Conservation (phyloP, 2,888 invertebrate genomes). For the Lepidocyrtoides sp. region DNA sequence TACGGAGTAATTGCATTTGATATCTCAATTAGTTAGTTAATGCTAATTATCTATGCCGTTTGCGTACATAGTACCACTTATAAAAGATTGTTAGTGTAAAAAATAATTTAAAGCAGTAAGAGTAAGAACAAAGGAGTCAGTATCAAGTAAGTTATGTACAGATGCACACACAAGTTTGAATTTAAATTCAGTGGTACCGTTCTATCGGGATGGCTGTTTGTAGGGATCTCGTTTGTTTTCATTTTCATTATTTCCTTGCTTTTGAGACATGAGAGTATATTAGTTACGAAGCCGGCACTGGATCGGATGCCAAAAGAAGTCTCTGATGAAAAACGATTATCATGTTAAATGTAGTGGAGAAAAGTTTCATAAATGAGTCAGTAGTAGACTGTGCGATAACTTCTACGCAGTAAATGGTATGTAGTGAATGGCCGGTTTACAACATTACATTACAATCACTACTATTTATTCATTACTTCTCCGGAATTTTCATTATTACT, state of each 20-base stretch:
- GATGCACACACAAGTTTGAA: too few relatives aligned
- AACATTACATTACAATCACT: neutral
- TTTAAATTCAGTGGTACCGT: too few relatives aligned
- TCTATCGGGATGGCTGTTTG: neutral
- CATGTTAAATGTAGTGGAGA: conserved; percentile 85
- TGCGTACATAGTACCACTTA: too few relatives aligned
- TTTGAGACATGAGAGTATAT: too few relatives aligned
- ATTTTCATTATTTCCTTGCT: neutral
- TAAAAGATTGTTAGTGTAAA: too few relatives aligned
- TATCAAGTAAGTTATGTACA: too few relatives aligned
- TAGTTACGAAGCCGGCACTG: conserved; percentile 26
- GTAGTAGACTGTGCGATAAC: conserved; percentile 40
- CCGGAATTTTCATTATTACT: neutral
- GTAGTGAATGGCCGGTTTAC: too few relatives aligned
- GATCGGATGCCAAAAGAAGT: conserved; percentile 76
- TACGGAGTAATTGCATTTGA: too few relatives aligned
- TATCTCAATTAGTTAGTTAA: too few relatives aligned
- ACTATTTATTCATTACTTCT: conserved; percentile 21
- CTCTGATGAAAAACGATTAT: conserved; percentile 85
- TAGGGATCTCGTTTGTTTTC: neutral
- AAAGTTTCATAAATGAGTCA: conserved; percentile 85
- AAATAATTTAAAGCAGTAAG: too few relatives aligned
- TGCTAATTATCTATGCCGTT: too few relatives aligned
- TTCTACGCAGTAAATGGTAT: neutral
- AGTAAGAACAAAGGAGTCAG: too few relatives aligned